Conservation (phyloP, 2,113 vertebrate species). For the Otus sunia region DNA sequence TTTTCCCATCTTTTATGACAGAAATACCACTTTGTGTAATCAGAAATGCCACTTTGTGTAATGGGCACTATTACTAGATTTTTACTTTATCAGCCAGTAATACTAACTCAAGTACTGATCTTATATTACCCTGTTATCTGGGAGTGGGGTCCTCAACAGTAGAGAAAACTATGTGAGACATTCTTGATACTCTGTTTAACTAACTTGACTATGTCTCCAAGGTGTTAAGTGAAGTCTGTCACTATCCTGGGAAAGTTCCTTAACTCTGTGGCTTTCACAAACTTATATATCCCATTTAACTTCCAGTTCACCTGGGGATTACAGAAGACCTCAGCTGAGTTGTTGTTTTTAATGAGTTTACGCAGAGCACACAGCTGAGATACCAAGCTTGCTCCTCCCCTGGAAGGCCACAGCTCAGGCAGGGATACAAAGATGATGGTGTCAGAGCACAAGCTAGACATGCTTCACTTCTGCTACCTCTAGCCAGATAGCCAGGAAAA, state of each 20-base stretch:
- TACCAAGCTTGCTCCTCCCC: background rate
- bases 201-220: background rate
- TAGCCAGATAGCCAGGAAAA: background rate
- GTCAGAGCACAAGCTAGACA: background rate
- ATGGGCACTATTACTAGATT: background rate
- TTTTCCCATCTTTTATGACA: background rate
- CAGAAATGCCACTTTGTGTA: background rate
- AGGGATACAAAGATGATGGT: background rate
- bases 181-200: conserved; percentile 46
- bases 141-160: background rate
- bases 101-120: background rate
- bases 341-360: background rate
- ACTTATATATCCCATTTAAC: background rate
- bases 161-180: conserved; percentile 38
- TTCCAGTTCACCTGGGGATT: conserved; percentile 9
- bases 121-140: conserved; percentile 35
- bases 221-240: conserved; percentile 63
- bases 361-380: background rate
- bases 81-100: background rate
- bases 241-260: conserved; percentile 29
- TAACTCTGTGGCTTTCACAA: background rate
- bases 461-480: background rate
- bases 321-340: background rate
- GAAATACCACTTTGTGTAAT: background rate
- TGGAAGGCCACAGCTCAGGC: background rate